Evolutionary conservation across 2,888 invertebrate genomes (phyloP).

Genomic region (Epirrhoe alternata): DNA sequence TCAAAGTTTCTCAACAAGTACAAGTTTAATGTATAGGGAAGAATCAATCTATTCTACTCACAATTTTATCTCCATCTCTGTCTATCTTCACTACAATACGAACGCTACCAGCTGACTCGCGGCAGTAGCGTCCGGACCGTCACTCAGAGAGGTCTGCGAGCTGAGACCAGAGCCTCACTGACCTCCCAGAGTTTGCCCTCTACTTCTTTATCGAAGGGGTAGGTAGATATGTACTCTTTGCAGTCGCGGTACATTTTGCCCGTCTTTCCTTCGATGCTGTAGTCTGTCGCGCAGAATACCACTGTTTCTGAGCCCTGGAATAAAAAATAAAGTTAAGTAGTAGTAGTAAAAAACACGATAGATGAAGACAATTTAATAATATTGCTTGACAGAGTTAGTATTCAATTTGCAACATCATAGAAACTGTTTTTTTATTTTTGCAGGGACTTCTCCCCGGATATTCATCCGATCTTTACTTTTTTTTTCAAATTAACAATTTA

Average conservation of each 20-base stretch:
- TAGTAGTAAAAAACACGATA: too few relatives aligned
- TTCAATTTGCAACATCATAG: too few relatives aligned
- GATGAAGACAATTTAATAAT: too few relatives aligned
- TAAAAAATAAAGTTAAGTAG: neutral
- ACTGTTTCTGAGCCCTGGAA: slow-evolving; percentile 92
- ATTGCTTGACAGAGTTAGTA: too few relatives aligned
- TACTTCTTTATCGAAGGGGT: slow-evolving; percentile 86
- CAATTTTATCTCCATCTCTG: neutral
- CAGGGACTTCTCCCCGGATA: too few relatives aligned
- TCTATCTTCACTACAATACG: neutral
- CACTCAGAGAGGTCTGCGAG: slow-evolving; percentile 67
- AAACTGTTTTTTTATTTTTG: too few relatives aligned
- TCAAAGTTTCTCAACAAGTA: neutral
- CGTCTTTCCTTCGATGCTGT: slow-evolving; percentile 83
- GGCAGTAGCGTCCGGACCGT: slow-evolving; percentile 32
- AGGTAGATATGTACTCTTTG: slow-evolving; percentile 85
- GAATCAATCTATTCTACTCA: neutral
- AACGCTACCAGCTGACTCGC: slow-evolving; percentile 26
- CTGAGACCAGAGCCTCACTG: slow-evolving; percentile 84
- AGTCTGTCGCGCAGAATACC: slow-evolving; percentile 90
- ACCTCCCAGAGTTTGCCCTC: slow-evolving; percentile 89
- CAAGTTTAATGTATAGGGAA: neutral
- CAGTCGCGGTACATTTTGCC: slow-evolving; percentile 92
- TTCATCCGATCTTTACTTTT: too few relatives aligned
- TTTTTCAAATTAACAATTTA: too few relatives aligned